Base-by-base conservation (phyloP, 1,140 invertebrate genomes). In the Drosophila eugracilis region DNA sequence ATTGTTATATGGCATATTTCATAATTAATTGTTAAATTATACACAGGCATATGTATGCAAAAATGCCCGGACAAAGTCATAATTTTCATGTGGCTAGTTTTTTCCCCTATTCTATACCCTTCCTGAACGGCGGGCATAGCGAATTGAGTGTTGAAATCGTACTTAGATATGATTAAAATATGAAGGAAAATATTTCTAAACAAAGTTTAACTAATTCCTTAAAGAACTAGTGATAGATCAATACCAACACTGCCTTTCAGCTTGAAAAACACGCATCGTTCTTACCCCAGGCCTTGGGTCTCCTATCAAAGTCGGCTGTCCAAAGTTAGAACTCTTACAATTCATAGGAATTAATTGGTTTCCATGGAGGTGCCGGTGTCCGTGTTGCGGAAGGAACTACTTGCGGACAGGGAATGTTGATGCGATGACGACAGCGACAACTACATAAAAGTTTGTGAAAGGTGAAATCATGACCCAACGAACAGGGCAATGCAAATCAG, bases 1-100 rank as follows among this genome's bases (percentile, higher is more conserved):
- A 73, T 60, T 47, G 34, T 59, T 65, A 60, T 54, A 37, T 58
- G 73, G 49, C 80, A 77, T 66, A 80, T 85, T 80, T 85, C 72
- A 85, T 85, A 85, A 85, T 85, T 85, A 85, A 86, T 86, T 85
- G 80, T 86, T 36, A 80, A 86, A 85, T 85, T 85, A 85, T 85
- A 80, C 80, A 80, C 48, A 69, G 73, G 34, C 63, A 79, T 76
- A 76, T 48, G 69, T 59, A 72, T 80, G 80, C 72, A 80, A 79
- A 84, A 84, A 77, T 69, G 58, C 44, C 60, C 42, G 65, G 53
- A 36, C 63, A 65, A 60, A 80, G 45, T 66, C 58, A 45, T 74
- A 77, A 74, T 77, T 70, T 80, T 62, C 66, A 55, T 66, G 47
- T 30, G 76, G 37, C 44, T 86, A 67, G 65, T 77, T 21, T 52